These are phyloP conservation scores for Xenopus tropicalis DNA, from an alignment of 2,113 vertebrate species.

Conservation along the genomic window UCB_Xtro_10.0 CM004447.2:121187001-121187500, in stretches of 20 bases:
- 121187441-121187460: too few species aligned
- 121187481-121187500: too few species aligned
- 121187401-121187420: too few species aligned
- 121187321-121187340: too few species aligned
- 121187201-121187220: constrained; percentile 29
- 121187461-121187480: too few species aligned
- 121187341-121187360: too few species aligned
- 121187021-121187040: constrained; percentile 41
- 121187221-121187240: constrained; percentile 2
- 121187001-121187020: constrained; percentile 46
- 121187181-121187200: constrained; percentile 24
- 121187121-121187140: constrained; percentile 41
- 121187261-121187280: too few species aligned
- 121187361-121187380: too few species aligned
- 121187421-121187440: too few species aligned
- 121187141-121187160: constrained; percentile 44
- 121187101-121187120: constrained; percentile 46
- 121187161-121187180: constrained; percentile 41
- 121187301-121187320: too few species aligned
- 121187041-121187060: constrained; percentile 38
- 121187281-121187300: too few species aligned
- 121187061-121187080: constrained; percentile 43
- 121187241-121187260: not conserved
- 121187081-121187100: constrained; percentile 27
- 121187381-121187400: too few species aligned